These are phyloP conservation scores for Sebastes wilsoni DNA, from an alignment of 2,797 vertebrate species.

Conservation along the genomic window DNA sequence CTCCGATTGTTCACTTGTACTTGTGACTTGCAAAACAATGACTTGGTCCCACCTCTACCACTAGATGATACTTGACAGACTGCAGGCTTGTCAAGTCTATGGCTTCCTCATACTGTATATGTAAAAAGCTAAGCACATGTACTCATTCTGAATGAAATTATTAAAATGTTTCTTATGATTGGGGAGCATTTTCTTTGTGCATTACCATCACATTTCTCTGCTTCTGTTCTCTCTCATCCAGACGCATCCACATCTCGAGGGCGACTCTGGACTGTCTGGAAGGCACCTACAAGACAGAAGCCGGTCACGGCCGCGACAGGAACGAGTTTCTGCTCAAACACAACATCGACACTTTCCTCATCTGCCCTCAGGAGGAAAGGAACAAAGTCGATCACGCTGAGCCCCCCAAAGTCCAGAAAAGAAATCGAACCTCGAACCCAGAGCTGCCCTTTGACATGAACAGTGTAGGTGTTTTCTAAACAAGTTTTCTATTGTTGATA, in stretches of 20 bases:
- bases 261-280: slow-evolving; percentile 80
- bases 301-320: slow-evolving; percentile 91
- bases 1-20: neutral
- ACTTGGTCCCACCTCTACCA: neutral
- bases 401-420: slow-evolving; percentile 78
- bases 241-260: slow-evolving; percentile 85
- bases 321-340: slow-evolving; percentile 94
- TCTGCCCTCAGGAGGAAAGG: slow-evolving; percentile 88
- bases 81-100: neutral
- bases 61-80: neutral
- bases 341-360: slow-evolving; percentile 96
- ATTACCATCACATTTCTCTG: neutral
- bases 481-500: neutral
- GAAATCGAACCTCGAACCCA: slow-evolving; percentile 83
- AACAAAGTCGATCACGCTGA: slow-evolving; percentile 67
- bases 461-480: slow-evolving; percentile 84
- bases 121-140: neutral
- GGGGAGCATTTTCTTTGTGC: neutral
- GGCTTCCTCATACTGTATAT: neutral
- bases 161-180: neutral
- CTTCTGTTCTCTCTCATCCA: slow-evolving; percentile 31
- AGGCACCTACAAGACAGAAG: slow-evolving; percentile 84
- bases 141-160: neutral
- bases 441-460: slow-evolving; percentile 91
- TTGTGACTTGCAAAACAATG: too few relatives aligned